Conservation (phyloP, 2,113 vertebrate genomes). For the Corvus cornix region DNA sequence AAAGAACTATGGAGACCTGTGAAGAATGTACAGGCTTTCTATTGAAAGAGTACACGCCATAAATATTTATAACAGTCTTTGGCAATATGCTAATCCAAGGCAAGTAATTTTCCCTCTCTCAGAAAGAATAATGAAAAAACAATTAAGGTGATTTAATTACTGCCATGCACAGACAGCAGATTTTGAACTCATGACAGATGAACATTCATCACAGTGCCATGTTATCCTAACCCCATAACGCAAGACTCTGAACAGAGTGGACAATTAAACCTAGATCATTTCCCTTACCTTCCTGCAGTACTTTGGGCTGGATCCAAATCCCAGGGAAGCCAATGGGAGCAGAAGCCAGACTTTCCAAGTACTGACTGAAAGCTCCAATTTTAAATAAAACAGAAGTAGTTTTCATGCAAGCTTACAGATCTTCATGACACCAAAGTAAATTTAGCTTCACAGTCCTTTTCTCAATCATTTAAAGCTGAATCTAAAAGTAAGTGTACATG, state of each 20-base stretch:
- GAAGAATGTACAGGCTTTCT: slow-evolving; percentile 49
- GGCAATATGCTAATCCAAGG: slow-evolving; percentile 51
- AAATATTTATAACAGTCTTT: slow-evolving; percentile 62
- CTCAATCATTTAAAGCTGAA: neutral
- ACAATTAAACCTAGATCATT: slow-evolving; percentile 18
- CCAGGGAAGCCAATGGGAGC: slow-evolving; percentile 8
- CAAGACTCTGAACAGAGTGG: neutral
- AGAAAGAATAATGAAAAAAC: slow-evolving; percentile 28
- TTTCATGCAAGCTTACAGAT: slow-evolving; percentile 15
- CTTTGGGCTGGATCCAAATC: slow-evolving; percentile 40
- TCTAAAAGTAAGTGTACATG: neutral
- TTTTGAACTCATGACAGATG: slow-evolving; percentile 21
- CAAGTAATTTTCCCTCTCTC: slow-evolving; percentile 37
- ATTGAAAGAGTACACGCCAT: slow-evolving; percentile 2
- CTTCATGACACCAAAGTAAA: slow-evolving; percentile 16
- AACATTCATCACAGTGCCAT: slow-evolving; percentile 20
- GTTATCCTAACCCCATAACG: neutral
- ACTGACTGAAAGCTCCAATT: neutral
- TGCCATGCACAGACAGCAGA: neutral
- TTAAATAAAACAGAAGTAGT: slow-evolving; percentile 28
- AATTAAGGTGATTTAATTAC: slow-evolving; percentile 67
- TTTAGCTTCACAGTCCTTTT: slow-evolving; percentile 2
- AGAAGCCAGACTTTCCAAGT: slow-evolving; percentile 31
- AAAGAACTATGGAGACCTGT: slow-evolving; percentile 44
- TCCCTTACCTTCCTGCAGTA: slow-evolving; percentile 4